Conservation (phyloP, 2,797 vertebrate genomes). For the Odontamblyopus rebecca region DNA sequence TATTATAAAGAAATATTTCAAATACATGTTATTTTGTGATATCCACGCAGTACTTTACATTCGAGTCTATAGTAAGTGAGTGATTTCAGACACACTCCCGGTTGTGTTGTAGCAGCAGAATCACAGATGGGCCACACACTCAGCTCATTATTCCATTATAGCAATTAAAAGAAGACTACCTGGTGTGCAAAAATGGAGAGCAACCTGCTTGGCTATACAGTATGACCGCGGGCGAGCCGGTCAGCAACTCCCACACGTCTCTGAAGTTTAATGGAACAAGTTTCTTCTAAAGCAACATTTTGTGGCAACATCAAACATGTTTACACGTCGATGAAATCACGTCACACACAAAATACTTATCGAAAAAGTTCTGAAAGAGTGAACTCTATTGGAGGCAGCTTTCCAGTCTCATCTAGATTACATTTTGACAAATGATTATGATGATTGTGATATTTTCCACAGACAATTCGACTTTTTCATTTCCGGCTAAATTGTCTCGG, state of each 20-base stretch:
- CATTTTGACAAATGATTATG: conserved; percentile 78
- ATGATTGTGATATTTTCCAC: conserved; percentile 75
- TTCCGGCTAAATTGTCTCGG: conserved; percentile 78
- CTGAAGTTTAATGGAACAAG: conserved; percentile 16
- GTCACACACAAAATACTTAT: conserved; percentile 34
- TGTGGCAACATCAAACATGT: not conserved
- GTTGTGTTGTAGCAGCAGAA: conserved; percentile 80
- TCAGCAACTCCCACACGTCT: conserved; percentile 48
- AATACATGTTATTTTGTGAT: not conserved
- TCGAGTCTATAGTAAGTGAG: conserved; percentile 4
- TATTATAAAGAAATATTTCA: not conserved
- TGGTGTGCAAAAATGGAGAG: conserved; percentile 74
- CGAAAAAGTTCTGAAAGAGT: conserved; percentile 50
- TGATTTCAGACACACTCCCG: conserved; percentile 63
- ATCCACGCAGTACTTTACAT: not conserved
- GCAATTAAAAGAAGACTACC: conserved; percentile 78
- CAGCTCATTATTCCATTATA: conserved; percentile 83
- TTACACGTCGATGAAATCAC: conserved; percentile 5
- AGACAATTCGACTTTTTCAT: conserved; percentile 83
- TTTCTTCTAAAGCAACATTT: not conserved
- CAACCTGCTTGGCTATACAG: conserved; percentile 52
- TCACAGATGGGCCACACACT: conserved; percentile 87
- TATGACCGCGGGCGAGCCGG: conserved; percentile 38
- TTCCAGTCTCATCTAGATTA: conserved; percentile 65
- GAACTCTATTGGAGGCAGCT: conserved; percentile 35